Base-by-base conservation (phyloP, 2,113 vertebrate genomes). In the Phainopepla nitens region DNA sequence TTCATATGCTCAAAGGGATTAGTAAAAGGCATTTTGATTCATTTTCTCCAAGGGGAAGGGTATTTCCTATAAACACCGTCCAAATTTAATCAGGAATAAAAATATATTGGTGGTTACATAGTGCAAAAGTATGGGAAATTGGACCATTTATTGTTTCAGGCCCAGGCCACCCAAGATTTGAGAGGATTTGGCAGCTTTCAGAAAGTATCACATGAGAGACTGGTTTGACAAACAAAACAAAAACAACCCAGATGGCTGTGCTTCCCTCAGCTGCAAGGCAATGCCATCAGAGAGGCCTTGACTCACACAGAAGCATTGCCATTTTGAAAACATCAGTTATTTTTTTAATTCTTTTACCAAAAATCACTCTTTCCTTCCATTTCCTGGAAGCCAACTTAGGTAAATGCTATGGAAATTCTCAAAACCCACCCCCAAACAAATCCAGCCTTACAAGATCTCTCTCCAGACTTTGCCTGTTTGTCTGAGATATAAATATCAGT, bases 121-220 rank as follows among this genome's bases (percentile, higher is more conserved):
- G 54, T 85, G 51, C 71, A 88, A 36, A 42, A 93, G 35, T 77
- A 95, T 93, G 75, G 80, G 87, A 90, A 94, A 76, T 62, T 42
- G 62, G 84, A 90, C 68, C 1, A 19, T 47, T 88, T 66, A 90
- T 94, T 96, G 75, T 95, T 96, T 82, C 85, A 92, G 85, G 58
- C 62, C 8, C 58, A 56, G 93, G 85, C 93, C 96, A 96, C 93
- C 85, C 94, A 94, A 87, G 82, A 58, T 90, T 85, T 86, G 45
- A 58, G 82, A 70, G 75, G 50, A 64, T 91, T 69, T 96, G 94
- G 91, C 94, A 94, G 91, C 66, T 76, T 65, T 45, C 70, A 73
- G 58, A 69, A 50, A 56, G 9, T 15, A 91, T 93, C 91, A 91
- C 79, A 91, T 84, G 84, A 94, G 64, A 78, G 39, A 22, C 36